phyloP scores from a whole-genome alignment of 2,113 vertebrate species.

The Fulica atra region DNA sequence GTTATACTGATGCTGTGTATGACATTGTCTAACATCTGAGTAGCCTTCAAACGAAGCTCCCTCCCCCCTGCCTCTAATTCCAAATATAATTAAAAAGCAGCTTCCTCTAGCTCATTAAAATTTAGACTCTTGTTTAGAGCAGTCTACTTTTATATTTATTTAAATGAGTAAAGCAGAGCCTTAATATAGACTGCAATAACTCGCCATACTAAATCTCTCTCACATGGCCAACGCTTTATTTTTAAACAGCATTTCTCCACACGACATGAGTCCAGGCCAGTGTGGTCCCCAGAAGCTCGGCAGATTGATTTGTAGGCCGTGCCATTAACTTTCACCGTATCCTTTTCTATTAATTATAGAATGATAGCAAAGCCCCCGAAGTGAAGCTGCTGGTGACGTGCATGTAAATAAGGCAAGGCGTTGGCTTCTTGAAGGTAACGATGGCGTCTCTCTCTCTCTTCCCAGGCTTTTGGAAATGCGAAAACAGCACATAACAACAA shows the following conservation, averaged over 20 bases:
- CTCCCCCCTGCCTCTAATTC: neutral
- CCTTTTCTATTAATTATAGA: neutral
- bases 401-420: neutral
- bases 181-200: neutral
- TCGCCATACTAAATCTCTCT: neutral
- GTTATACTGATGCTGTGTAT: neutral
- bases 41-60: constrained; percentile 58
- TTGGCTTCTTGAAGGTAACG: neutral
- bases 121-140: constrained; percentile 20
- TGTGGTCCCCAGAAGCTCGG: neutral
- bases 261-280: neutral
- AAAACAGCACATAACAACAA: constrained; percentile 99
- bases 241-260: neutral
- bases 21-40: neutral
- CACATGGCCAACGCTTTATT: neutral
- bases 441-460: constrained; percentile 53
- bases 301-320: neutral
- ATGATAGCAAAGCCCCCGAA: neutral
- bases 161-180: neutral
- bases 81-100: constrained; percentile 48
- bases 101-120: constrained; percentile 33
- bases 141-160: constrained; percentile 1
- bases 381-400: neutral
- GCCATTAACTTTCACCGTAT: neutral
- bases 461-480: constrained; percentile 97